A percentile compares a stretch with the other conserved stretches of the same genome.
Evolutionary conservation across 2,797 vertebrate species (phyloP).

Genomic region (Cynopterus sphinx): DNA sequence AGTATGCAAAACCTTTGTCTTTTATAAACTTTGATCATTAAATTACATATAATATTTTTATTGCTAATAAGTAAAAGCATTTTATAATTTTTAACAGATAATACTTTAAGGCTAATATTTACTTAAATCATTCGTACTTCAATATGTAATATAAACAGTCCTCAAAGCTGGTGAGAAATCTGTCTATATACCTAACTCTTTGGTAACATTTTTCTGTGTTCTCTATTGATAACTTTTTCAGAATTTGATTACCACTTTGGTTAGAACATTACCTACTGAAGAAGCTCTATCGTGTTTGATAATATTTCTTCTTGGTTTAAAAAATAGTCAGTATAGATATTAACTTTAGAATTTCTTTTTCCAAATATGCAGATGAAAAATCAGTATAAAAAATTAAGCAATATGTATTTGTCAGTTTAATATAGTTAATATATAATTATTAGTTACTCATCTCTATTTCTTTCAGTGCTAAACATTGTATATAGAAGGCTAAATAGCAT

Average conservation of each 20-base stretch:
- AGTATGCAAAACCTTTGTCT: not conserved
- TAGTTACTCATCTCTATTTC: not conserved
- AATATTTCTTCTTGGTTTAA: slow-evolving; percentile 14
- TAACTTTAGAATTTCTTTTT: slow-evolving; percentile 17
- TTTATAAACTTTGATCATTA: not conserved
- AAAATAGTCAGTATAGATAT: not conserved
- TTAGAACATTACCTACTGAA: not conserved
- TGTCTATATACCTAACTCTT: not conserved
- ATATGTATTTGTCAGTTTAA: not conserved
- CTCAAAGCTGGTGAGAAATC: not conserved
- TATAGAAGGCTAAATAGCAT: not conserved
- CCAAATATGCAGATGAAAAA: not conserved
- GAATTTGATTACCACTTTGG: not conserved
- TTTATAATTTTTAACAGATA: not conserved
- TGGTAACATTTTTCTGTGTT: not conserved
- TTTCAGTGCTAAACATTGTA: not conserved
- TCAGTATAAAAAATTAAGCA: not conserved
- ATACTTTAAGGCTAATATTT: not conserved
- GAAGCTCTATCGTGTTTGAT: not conserved
- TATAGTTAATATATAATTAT: not conserved
- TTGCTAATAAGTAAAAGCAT: slow-evolving; percentile 29
- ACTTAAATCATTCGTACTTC: not conserved
- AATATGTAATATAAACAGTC: not conserved
- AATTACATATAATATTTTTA: not conserved
- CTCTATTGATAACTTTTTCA: not conserved